Percentiles rank a stretch among this genome's conserved stretches.
Evolutionary conservation across 2,113 vertebrate species (phyloP).

Genomic region (Scomber scombrus): DNA sequence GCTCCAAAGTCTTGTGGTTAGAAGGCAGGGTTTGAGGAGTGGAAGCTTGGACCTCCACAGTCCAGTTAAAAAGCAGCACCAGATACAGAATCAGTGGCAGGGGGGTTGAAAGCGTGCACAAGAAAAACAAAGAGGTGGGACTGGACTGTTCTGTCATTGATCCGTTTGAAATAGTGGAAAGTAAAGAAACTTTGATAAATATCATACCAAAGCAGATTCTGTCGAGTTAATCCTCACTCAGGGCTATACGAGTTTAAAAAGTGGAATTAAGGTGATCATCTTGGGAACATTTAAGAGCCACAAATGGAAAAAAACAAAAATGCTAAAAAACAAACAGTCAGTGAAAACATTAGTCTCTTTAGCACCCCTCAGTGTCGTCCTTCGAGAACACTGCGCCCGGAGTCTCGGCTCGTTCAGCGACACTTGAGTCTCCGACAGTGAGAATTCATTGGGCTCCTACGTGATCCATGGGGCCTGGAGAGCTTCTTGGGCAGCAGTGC

Average conservation of each 20-base stretch:
- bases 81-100: conserved; percentile 73
- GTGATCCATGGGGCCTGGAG: conserved; percentile 42
- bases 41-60: conserved; percentile 73
- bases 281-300: conserved; percentile 71
- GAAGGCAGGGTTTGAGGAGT: conserved; percentile 72
- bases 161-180: conserved; percentile 63
- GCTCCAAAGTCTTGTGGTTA: conserved; percentile 68
- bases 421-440: conserved; percentile 40
- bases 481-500: conserved; percentile 80
- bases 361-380: conserved; percentile 79
- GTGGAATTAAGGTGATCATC: conserved; percentile 70
- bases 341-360: conserved; percentile 75
- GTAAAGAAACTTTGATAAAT: conserved; percentile 41
- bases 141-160: conserved; percentile 45
- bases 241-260: conserved; percentile 62
- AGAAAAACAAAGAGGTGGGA: conserved; percentile 26
- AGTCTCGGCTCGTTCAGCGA: conserved; percentile 29
- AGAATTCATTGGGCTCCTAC: conserved; percentile 17
- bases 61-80: conserved; percentile 82
- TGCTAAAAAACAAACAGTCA: conserved; percentile 75
- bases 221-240: conserved; percentile 40
- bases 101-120: conserved; percentile 35
- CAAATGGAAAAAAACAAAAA: conserved; percentile 45
- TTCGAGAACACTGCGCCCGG: conserved; percentile 45
- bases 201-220: conserved; percentile 41